Percentiles rank a stretch among this genome's conserved stretches.
phyloP scores from a whole-genome alignment of 1,140 invertebrate species.

The Drosophila nikananu region DNA sequence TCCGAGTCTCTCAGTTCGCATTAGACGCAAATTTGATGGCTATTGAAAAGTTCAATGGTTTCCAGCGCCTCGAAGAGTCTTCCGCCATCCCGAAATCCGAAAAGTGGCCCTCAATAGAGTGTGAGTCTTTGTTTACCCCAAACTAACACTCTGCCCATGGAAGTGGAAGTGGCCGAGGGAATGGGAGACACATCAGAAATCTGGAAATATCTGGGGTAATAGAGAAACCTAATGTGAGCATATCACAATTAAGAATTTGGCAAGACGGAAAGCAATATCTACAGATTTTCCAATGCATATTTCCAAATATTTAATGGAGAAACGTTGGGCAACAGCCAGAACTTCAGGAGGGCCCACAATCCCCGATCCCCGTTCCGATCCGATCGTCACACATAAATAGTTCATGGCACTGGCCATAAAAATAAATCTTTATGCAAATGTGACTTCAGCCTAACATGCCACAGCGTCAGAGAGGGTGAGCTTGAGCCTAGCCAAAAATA shows the following conservation, averaged over 20 bases:
- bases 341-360: not conserved
- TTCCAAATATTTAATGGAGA: slow-evolving; percentile 55
- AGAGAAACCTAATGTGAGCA: slow-evolving; percentile 56
- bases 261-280: slow-evolving; percentile 32
- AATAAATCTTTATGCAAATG: slow-evolving; percentile 83
- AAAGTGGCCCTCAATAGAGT: slow-evolving; percentile 46
- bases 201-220: slow-evolving; percentile 41
- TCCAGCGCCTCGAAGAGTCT: slow-evolving; percentile 10
- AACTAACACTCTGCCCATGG: not conserved
- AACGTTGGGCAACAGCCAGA: slow-evolving; percentile 23
- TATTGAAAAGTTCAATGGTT: slow-evolving; percentile 77
- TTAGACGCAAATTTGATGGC: slow-evolving; percentile 76
- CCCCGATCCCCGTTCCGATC: slow-evolving; percentile 19
- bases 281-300: slow-evolving; percentile 37
- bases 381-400: slow-evolving; percentile 53
- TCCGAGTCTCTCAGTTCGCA: slow-evolving; percentile 38
- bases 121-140: slow-evolving; percentile 54
- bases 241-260: slow-evolving; percentile 71
- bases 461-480: slow-evolving; percentile 12
- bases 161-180: not conserved
- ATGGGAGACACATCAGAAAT: slow-evolving; percentile 37
- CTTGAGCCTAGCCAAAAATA: slow-evolving; percentile 43
- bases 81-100: slow-evolving; percentile 11
- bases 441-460: slow-evolving; percentile 55
- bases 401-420: slow-evolving; percentile 63